Evolutionary conservation across 2,113 vertebrate species (phyloP), one percentile per base, ranked within the genome.

Genomic region (Corvus cornix): DNA sequence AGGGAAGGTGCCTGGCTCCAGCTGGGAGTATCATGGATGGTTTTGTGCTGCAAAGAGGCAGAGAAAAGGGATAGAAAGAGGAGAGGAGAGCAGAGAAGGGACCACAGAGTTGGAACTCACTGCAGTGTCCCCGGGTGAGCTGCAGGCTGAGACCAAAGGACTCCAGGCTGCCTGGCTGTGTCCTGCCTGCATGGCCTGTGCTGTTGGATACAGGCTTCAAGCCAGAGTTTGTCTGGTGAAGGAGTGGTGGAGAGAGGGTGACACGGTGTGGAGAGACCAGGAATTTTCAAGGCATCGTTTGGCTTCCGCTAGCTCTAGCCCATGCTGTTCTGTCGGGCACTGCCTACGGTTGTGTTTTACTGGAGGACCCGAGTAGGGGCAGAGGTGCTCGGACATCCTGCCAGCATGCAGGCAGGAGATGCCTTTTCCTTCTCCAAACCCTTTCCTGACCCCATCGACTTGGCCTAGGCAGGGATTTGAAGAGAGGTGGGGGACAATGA

Each of bases 221-320:
- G 43, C 22, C 35, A n/a, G 44, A 11, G 76, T 48, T 75, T 77
- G 59, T 73, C 46, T 35, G 5, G n/a, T 4, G 7, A 18, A 28
- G 28, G 16, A 93, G 43, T 1, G 16, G 52, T 94, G 93, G 93
- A 75, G 90, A 92, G 96, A 97, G 95, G 84, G 96, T 93, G 95
- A 96, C 96, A 97, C 95, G 5, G 60, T 93, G 96, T 96, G 96
- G 96, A 95, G 56, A 95, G 92, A 95, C 20, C 0, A 3, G 88
- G 93, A 82, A 96, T 94, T 89, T 86, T 60, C 93, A 84, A 81
- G 64, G 56, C 79, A 75, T 79, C 35, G 2, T 91, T 48, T 52
- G 59, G 21, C 10, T 88, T 59, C 35, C 4, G 0, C 43, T 24
- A 48, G 41, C 30, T 80, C 22, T 43, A 9, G 26, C 7, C 16